Conservation (phyloP, 2,797 vertebrate species). For the Clarias laeviceps region DNA sequence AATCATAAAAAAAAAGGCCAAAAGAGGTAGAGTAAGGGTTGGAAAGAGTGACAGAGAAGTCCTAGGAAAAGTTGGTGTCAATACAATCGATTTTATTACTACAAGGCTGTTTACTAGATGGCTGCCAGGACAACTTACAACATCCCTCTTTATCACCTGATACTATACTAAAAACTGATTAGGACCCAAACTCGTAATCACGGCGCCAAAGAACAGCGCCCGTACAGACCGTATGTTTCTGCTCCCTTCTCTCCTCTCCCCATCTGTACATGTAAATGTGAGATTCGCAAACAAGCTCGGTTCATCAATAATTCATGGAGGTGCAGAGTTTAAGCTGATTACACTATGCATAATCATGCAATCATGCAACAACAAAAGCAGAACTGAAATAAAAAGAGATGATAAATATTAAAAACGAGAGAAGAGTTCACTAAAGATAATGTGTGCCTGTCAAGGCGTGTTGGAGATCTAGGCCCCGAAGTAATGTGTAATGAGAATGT, state of each 20-base stretch:
- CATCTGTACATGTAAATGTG: constrained; percentile 35
- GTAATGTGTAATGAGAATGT: not conserved
- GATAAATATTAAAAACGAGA: constrained; percentile 17
- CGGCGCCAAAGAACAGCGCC: not conserved
- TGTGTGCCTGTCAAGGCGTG: constrained; percentile 9
- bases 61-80: not conserved
- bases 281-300: constrained; percentile 29
- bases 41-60: constrained; percentile 37
- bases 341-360: constrained; percentile 43
- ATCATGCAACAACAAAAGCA: constrained; percentile 12
- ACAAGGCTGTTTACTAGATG: constrained; percentile 12
- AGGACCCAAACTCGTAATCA: not conserved
- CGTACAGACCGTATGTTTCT: not conserved
- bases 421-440: not conserved
- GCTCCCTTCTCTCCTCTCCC: not conserved
- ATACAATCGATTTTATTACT: not conserved
- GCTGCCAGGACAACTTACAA: constrained; percentile 12
- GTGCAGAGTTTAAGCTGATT: constrained; percentile 40
- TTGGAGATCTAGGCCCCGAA: not conserved
- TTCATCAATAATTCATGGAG: constrained; percentile 45
- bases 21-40: not conserved
- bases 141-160: not conserved
- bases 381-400: constrained; percentile 3
- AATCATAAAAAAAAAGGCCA: constrained; percentile 25
- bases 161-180: constrained; percentile 36